phyloP scores from a whole-genome alignment of 2,113 vertebrate genomes.

The Lethenteron reissneri region DNA sequence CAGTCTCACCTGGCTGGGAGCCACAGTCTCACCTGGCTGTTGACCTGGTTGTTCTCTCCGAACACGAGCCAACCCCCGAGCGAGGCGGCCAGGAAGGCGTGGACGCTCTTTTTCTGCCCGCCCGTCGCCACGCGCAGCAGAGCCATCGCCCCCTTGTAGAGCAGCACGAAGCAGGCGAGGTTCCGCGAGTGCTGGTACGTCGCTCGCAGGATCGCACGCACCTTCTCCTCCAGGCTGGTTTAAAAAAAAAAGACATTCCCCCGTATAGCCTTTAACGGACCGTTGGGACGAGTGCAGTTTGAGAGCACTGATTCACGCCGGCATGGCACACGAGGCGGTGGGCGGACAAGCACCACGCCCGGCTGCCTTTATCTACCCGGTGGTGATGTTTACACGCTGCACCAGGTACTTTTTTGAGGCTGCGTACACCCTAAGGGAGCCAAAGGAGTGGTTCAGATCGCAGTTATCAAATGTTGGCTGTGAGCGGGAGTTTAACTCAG shows the following conservation, averaged over 20 bases:
- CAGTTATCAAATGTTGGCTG: too few relatives aligned
- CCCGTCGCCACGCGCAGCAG: conserved; percentile 11
- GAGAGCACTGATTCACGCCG: not conserved
- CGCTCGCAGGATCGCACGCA: conserved; percentile 47
- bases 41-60: conserved; percentile 62
- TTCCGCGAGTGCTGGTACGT: conserved; percentile 68
- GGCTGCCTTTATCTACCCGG: not conserved
- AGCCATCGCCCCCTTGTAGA: conserved; percentile 56
- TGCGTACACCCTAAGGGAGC: too few relatives aligned
- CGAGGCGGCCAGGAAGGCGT: conserved; percentile 68
- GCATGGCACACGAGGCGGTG: not conserved
- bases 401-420: too few relatives aligned
- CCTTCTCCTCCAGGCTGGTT: conserved; percentile 52
- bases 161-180: conserved; percentile 65
- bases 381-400: too few relatives aligned
- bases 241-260: conserved; percentile 11
- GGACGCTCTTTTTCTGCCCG: conserved; percentile 39
- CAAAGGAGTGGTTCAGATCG: too few relatives aligned
- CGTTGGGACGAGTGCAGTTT: not conserved
- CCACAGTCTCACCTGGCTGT: conserved; percentile 26
- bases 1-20: too few relatives aligned
- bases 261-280: not conserved
- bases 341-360: not conserved
- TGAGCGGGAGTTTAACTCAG: too few relatives aligned
- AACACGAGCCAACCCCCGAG: conserved; percentile 66